Conservation (phyloP, 2,113 vertebrate genomes). For the Origma solitaria region DNA sequence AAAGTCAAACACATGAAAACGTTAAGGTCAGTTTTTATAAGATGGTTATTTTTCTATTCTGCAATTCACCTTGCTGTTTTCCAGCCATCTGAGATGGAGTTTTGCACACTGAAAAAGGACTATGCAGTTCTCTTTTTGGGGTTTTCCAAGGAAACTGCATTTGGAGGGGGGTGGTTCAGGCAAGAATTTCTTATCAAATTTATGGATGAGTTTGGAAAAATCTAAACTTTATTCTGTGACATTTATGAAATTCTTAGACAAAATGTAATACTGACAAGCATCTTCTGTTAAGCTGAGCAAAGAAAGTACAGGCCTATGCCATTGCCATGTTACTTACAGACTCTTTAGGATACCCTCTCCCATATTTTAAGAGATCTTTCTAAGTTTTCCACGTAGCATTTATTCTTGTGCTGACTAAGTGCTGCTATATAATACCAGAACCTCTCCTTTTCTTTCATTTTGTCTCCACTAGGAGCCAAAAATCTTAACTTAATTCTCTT, state of each 20-base stretch:
- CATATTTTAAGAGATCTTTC: background rate
- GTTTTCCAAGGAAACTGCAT: background rate
- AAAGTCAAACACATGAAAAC: background rate
- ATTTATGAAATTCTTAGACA: background rate
- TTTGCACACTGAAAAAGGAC: background rate
- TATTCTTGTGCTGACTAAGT: background rate
- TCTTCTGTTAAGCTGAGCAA: background rate
- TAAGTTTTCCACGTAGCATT: background rate
- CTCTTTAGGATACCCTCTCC: background rate
- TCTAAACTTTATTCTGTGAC: background rate
- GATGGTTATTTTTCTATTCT: background rate
- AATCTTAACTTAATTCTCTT: background rate
- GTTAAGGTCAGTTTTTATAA: background rate
- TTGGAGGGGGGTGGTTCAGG: rapidly evolving
- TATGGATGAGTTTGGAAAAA: background rate
- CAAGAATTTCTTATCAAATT: background rate
- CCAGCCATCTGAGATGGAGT: background rate
- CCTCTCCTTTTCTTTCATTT: background rate
- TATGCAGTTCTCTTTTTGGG: background rate
- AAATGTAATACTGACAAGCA: background rate
- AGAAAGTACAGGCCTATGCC: background rate
- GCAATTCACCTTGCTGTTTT: background rate
- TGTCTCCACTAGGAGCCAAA: background rate
- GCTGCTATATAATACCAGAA: background rate
- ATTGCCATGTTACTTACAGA: background rate